phyloP scores from a whole-genome alignment of 2,113 vertebrate genomes.

The Meriones unguiculatus region DNA sequence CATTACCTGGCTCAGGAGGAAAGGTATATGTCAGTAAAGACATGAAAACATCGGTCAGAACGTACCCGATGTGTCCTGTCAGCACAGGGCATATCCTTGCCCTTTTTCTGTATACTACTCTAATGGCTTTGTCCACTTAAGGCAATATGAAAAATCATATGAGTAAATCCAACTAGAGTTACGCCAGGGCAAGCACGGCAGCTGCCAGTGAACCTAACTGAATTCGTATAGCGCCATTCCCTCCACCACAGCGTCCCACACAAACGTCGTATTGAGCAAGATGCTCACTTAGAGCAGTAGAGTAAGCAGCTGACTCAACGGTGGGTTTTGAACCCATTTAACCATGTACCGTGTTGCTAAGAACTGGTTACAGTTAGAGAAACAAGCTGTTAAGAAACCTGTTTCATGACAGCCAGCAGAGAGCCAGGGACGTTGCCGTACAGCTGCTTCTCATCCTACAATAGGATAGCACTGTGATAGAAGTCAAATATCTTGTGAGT shows the following conservation, averaged over 20 bases:
- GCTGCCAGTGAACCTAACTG: neutral
- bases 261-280: neutral
- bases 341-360: neutral
- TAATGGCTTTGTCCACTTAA: neutral
- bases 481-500: neutral
- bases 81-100: neutral
- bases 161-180: neutral
- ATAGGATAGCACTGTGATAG: neutral
- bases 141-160: no score
- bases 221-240: neutral
- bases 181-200: neutral
- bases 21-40: neutral
- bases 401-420: neutral
- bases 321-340: neutral
- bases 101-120: neutral
- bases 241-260: neutral
- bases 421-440: neutral
- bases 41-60: neutral
- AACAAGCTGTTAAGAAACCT: neutral
- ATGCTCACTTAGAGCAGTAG: neutral
- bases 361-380: neutral
- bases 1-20: neutral
- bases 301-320: neutral
- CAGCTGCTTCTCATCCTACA: neutral
- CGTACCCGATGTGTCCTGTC: neutral